Conservation (phyloP, 64 coral and sea anemone genomes). For the Montipora capricornis region DNA sequence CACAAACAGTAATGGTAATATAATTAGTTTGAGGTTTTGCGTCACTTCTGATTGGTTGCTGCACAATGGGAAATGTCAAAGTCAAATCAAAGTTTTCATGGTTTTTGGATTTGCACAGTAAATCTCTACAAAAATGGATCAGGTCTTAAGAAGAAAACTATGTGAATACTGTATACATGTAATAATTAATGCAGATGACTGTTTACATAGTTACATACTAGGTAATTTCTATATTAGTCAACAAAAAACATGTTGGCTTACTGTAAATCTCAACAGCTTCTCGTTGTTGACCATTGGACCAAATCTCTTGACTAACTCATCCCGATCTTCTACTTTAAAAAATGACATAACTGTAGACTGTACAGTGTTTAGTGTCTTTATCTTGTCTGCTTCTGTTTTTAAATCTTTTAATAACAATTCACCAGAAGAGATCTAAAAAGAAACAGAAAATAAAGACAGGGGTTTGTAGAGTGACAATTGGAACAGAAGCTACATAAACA, state of each 20-base stretch:
- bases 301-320: not conserved
- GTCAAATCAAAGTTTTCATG: not conserved
- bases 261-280: not conserved
- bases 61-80: not conserved
- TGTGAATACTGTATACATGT: not conserved
- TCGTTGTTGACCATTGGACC: not conserved
- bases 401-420: not conserved
- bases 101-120: not conserved
- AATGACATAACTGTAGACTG: not conserved
- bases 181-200: not conserved
- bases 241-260: not conserved
- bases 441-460: not conserved
- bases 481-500: not conserved
- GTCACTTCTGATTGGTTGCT: not conserved
- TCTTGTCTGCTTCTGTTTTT: not conserved
- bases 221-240: constrained; percentile 1
- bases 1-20: not conserved
- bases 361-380: not conserved
- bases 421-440: constrained; percentile 1
- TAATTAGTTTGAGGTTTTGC: not conserved
- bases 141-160: not conserved
- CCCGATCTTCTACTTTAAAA: not conserved
- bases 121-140: not conserved
- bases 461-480: not conserved
- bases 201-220: not conserved